phyloP scores from a whole-genome alignment of 35 echinoderm and acorn worm species.

The Nesometra sesokonis region DNA sequence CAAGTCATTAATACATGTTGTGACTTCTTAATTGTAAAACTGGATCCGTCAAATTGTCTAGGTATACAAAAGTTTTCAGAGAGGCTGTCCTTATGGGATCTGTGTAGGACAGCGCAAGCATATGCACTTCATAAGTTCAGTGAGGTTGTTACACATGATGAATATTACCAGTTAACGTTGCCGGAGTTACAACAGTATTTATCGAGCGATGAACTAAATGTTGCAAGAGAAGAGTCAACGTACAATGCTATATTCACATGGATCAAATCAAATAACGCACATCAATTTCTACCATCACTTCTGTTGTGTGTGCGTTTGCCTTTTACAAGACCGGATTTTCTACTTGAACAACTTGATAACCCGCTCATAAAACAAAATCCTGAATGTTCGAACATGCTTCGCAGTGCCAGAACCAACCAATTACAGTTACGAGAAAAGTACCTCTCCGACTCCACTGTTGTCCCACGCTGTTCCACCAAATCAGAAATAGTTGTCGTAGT shows the following conservation, averaged over 20 bases:
- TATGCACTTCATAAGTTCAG: slow-evolving; percentile 30
- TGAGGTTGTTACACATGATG: slow-evolving; percentile 37
- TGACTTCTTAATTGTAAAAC: slow-evolving; percentile 38
- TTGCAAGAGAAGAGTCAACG: slow-evolving; percentile 34
- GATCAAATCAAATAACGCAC: slow-evolving; percentile 2
- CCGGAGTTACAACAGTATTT: slow-evolving; percentile 40
- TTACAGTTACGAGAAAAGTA: slow-evolving; percentile 5
- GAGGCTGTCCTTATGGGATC: slow-evolving; percentile 20
- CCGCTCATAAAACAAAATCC: slow-evolving; percentile 26
- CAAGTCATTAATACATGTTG: slow-evolving; percentile 53
- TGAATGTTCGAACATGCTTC: slow-evolving; percentile 14
- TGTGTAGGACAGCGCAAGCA: slow-evolving; percentile 10
- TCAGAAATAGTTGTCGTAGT: slow-evolving; percentile 55
- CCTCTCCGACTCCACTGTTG: background rate
- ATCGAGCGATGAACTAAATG: slow-evolving; percentile 39
- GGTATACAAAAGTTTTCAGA: slow-evolving; percentile 45
- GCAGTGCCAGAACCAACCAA: slow-evolving; percentile 21
- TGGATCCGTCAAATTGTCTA: slow-evolving; percentile 61
- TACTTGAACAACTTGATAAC: slow-evolving; percentile 3
- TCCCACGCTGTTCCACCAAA: slow-evolving; percentile 44
- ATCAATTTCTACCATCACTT: background rate
- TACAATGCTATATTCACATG: slow-evolving; percentile 25
- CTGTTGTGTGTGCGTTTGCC: slow-evolving; percentile 33
- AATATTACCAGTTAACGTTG: slow-evolving; percentile 28
- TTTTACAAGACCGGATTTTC: slow-evolving; percentile 31